Conservation (phyloP, 37 sponge, comb jelly and placozoan species). For the Halisarca cf. caerulea region DNA sequence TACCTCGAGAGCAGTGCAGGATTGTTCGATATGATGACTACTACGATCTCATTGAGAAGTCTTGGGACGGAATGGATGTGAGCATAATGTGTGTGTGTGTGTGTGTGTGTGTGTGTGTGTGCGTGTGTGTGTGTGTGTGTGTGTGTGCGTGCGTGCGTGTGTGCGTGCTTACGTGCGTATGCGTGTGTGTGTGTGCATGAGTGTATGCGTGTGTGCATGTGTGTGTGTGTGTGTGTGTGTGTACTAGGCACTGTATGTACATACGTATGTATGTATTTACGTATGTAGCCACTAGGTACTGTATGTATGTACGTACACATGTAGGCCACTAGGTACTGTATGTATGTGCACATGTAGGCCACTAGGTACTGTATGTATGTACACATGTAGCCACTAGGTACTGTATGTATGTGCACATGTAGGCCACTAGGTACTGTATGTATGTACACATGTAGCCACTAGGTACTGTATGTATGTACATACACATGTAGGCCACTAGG, state of each 20-base stretch:
- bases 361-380: too few species aligned
- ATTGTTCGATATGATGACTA: constrained; percentile 89
- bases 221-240: constrained; percentile 1
- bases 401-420: too few species aligned
- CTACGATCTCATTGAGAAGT: constrained; percentile 82
- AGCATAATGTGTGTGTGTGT: neutral
- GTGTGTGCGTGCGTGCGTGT: neutral
- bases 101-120: neutral
- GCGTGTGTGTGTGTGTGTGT: neutral
- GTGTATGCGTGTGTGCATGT: neutral
- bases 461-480: too few species aligned
- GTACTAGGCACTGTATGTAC: neutral
- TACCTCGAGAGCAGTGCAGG: constrained; percentile 79
- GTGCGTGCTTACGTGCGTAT: constrained; percentile 4
- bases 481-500: too few species aligned
- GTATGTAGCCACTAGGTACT: too few species aligned
- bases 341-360: too few species aligned
- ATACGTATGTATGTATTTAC: too few species aligned
- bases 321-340: too few species aligned
- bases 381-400: too few species aligned
- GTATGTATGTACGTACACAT: too few species aligned
- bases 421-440: too few species aligned
- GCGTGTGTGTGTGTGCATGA: neutral
- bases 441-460: too few species aligned
- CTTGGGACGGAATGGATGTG: constrained; percentile 82